A percentile compares a stretch with the other conserved stretches of the same genome.
These are phyloP conservation scores for Nannospalax galili DNA, from an alignment of 2,113 vertebrate genomes.

Conservation along the genomic window DNA sequence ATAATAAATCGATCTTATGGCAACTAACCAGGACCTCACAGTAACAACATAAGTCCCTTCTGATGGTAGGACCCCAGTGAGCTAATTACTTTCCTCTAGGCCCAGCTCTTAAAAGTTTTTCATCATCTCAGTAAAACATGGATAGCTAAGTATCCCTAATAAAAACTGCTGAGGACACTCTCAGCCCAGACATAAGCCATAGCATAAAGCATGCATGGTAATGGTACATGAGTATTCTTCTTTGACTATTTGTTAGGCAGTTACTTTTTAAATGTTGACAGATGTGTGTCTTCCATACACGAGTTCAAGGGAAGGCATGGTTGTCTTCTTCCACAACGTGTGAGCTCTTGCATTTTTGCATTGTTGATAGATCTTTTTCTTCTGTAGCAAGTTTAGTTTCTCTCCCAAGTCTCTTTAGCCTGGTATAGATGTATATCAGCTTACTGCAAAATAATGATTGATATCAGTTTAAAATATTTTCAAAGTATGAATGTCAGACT, in stretches of 20 bases:
- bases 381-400: neutral
- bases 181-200: neutral
- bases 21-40: neutral
- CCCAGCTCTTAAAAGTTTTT: neutral
- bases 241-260: neutral
- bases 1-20: neutral
- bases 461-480: neutral
- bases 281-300: fast-evolving
- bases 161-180: fast-evolving
- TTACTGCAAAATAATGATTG: neutral
- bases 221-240: neutral
- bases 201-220: neutral
- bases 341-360: too few relatives aligned
- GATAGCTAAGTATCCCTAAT: fast-evolving
- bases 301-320: neutral
- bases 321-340: neutral
- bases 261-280: neutral
- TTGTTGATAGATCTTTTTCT: neutral
- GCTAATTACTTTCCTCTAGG: too few relatives aligned
- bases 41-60: neutral
- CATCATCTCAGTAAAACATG: neutral
- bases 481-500: neutral
- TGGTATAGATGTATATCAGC: fast-evolving
- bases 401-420: neutral
- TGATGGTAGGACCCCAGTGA: neutral